Evolutionary conservation across 2,113 vertebrate genomes (phyloP).

Genomic region (Rhodinocichla rosea): DNA sequence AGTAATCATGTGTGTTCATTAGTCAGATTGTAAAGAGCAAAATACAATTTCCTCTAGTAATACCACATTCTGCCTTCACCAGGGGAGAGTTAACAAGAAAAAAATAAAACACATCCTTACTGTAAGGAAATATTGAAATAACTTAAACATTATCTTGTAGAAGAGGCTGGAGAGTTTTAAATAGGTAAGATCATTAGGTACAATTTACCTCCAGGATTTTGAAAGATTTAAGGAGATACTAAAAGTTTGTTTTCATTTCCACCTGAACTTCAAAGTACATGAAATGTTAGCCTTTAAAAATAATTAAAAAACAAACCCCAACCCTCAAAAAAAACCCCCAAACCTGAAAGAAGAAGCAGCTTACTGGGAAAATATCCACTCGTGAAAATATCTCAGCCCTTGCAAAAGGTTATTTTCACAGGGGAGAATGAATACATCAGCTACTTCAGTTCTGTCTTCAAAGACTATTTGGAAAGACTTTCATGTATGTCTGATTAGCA

Average conservation of each 20-base stretch:
- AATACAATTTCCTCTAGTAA: not conserved
- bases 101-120: not conserved
- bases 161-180: not conserved
- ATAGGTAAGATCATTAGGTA: not conserved
- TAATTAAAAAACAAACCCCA: not conserved
- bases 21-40: not conserved
- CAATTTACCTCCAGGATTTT: not conserved
- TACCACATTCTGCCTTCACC: not conserved
- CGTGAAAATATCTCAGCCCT: not conserved
- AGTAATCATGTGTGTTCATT: not conserved
- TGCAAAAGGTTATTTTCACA: not conserved
- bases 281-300: not conserved
- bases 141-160: not conserved
- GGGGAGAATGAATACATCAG: not conserved
- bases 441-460: constrained; percentile 1
- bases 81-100: not conserved
- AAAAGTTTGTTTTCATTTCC: not conserved
- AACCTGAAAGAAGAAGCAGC: not conserved
- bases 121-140: not conserved
- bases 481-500: constrained; percentile 21
- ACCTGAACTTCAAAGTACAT: not conserved
- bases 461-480: constrained; percentile 21
- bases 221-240: not conserved
- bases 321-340: not conserved
- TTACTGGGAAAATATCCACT: not conserved